phyloP scores from a whole-genome alignment of 2,113 vertebrate genomes.

The Nibea albiflora region DNA sequence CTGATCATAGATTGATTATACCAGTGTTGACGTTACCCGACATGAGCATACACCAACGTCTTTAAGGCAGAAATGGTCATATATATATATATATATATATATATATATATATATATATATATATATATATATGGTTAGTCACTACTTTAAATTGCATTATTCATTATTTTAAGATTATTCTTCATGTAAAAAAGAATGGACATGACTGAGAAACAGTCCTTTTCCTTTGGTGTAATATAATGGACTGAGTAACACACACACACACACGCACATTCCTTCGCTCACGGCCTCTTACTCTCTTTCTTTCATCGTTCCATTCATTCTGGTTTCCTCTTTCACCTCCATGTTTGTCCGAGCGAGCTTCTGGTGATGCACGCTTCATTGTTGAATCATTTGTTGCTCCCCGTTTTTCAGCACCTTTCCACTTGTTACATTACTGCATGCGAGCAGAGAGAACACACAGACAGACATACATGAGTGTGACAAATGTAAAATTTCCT shows the following conservation, averaged over 20 bases:
- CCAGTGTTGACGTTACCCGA: too few species aligned
- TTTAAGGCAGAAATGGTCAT: background rate
- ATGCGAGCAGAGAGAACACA: background rate
- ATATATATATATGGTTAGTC: too few species aligned
- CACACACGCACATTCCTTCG: constrained; percentile 17
- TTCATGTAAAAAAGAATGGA: too few species aligned
- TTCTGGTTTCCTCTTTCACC: constrained; percentile 62
- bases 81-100: too few species aligned
- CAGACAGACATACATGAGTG: constrained; percentile 25
- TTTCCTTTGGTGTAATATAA: background rate
- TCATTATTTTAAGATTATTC: too few species aligned
- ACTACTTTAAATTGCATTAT: too few species aligned
- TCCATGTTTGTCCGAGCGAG: constrained; percentile 49
- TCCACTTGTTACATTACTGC: constrained; percentile 32
- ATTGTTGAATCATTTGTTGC: constrained; percentile 48
- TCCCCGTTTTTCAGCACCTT: constrained; percentile 60
- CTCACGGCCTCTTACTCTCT: constrained; percentile 16
- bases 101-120: too few species aligned
- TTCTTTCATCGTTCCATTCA: constrained; percentile 73
- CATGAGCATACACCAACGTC: background rate
- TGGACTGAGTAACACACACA: too few species aligned
- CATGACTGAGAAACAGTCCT: background rate
- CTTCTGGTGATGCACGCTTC: constrained; percentile 16
- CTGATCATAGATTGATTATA: too few species aligned
- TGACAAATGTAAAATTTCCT: constrained; percentile 75